Evolutionary conservation across 2,888 invertebrate species (phyloP).

Genomic region (Mimumesa dahlbomi): DNA sequence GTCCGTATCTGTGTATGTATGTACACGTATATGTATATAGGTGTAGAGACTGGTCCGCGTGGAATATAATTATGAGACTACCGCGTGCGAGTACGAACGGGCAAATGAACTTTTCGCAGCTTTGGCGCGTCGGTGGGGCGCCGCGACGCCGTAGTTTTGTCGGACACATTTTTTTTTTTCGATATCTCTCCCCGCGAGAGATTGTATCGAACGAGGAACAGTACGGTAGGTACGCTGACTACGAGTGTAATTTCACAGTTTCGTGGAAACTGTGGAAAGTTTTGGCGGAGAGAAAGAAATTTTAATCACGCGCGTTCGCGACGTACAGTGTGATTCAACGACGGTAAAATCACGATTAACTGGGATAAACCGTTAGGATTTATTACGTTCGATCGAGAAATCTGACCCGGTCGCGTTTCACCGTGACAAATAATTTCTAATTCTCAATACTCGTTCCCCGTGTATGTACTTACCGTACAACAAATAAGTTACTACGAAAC

Average conservation of each 20-base stretch:
- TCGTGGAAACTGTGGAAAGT: not conserved
- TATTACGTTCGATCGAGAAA: no score
- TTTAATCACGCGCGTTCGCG: not conserved
- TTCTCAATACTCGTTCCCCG: no score
- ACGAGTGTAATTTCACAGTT: not conserved
- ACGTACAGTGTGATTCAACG: no score
- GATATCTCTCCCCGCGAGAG: not conserved
- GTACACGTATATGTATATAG: not conserved
- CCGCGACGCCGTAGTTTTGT: slow-evolving; percentile 3
- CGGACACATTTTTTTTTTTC: slow-evolving; percentile 5
- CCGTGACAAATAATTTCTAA: no score
- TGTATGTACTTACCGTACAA: no score
- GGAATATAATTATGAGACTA: slow-evolving; percentile 27
- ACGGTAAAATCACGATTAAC: no score
- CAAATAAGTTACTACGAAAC: no score
- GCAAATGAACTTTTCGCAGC: slow-evolving; percentile 16
- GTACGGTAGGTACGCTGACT: not conserved
- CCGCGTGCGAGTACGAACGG: not conserved
- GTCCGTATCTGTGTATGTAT: not conserved
- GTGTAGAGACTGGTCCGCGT: slow-evolving; percentile 8
- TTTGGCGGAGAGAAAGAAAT: not conserved
- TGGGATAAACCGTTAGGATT: no score
- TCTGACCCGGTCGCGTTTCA: no score
- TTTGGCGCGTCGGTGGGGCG: not conserved
- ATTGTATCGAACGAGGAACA: not conserved